Percentiles rank a stretch among this genome's conserved stretches.
These are phyloP conservation scores for Calephelis virginiensis DNA, from an alignment of 1,140 invertebrate species.

Conservation along the genomic window DNA sequence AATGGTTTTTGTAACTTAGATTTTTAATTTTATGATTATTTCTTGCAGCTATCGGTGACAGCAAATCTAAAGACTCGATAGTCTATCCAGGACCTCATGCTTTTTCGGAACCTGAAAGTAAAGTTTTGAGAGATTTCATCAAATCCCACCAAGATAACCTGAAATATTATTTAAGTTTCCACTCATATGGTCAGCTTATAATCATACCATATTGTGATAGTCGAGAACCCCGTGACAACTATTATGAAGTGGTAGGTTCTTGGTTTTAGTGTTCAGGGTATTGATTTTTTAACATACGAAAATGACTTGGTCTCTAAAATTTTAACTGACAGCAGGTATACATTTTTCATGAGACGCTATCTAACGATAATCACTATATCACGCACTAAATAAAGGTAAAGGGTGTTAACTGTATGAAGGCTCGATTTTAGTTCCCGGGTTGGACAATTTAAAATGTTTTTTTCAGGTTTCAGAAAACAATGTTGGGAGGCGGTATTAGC, in stretches of 20 bases:
- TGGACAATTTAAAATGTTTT: too few relatives aligned
- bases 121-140: constrained; percentile 70
- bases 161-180: constrained; percentile 40
- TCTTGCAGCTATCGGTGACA: constrained; percentile 79
- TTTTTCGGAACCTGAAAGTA: constrained; percentile 83
- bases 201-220: not conserved
- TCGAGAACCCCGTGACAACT: not conserved
- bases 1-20: too few relatives aligned
- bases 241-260: not conserved
- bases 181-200: not conserved
- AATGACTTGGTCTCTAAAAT: not conserved
- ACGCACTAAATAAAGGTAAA: too few relatives aligned
- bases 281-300: not conserved
- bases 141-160: constrained; percentile 49
- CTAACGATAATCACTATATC: too few relatives aligned
- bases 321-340: too few relatives aligned
- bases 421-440: too few relatives aligned
- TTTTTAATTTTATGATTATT: too few relatives aligned
- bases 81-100: constrained; percentile 81
- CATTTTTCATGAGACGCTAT: too few relatives aligned
- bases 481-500: too few relatives aligned
- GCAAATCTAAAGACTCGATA: constrained; percentile 79
- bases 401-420: too few relatives aligned
- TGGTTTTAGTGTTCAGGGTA: not conserved
- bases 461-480: too few relatives aligned